phyloP scores from a whole-genome alignment of 2,888 invertebrate genomes.

The Axea sp. region DNA sequence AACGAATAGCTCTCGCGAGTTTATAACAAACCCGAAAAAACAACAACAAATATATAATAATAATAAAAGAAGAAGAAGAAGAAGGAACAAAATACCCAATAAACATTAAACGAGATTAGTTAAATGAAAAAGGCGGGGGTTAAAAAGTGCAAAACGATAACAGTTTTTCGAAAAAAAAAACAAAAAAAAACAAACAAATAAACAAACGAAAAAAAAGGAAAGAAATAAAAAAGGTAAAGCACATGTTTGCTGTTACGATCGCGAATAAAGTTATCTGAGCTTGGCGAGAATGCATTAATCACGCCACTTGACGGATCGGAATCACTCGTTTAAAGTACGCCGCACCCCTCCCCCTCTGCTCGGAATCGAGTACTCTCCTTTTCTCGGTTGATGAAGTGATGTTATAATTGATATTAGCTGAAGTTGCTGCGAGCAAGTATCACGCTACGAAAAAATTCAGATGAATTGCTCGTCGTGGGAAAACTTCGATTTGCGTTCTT shows the following conservation, averaged over 20 bases:
- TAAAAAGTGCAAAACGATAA: constrained; percentile 34
- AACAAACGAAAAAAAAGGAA: constrained; percentile 5
- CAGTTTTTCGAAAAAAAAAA: neutral
- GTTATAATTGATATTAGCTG: constrained; percentile 52
- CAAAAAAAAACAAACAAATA: no score
- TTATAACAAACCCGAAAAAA: constrained; percentile 64
- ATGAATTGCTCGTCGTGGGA: neutral
- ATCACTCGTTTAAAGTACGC: constrained; percentile 52
- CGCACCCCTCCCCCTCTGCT: constrained; percentile 3
- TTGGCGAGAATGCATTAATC: constrained; percentile 55
- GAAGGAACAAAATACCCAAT: constrained; percentile 9
- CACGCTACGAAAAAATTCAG: constrained; percentile 2
- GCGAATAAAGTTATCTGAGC: constrained; percentile 55
- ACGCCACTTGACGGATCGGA: constrained; percentile 51
- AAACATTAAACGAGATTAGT: constrained; percentile 40
- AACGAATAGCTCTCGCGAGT: constrained; percentile 17
- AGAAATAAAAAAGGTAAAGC: constrained; percentile 11
- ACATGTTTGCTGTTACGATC: constrained; percentile 23
- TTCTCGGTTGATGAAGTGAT: constrained; percentile 44
- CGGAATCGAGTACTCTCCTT: constrained; percentile 27
- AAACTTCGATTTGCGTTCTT: neutral
- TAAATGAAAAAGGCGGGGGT: constrained; percentile 11
- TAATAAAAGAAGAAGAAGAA: no score
- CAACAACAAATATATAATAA: no score
- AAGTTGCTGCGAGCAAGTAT: constrained; percentile 26